Evolutionary conservation across 2,888 invertebrate genomes (phyloP).

Genomic region (Papilio gigon): DNA sequence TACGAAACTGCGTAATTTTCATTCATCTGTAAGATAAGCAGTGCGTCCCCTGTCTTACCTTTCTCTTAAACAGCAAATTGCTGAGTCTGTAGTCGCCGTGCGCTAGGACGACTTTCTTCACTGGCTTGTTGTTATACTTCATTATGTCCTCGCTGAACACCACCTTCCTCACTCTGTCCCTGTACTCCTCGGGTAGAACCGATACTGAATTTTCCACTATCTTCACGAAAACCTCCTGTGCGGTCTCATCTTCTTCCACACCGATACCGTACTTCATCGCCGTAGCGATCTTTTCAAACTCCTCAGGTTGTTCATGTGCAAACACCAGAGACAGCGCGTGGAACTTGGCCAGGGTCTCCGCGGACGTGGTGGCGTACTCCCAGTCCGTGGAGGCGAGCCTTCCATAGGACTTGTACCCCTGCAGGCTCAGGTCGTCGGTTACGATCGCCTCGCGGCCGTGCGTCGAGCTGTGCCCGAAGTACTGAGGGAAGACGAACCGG

Average conservation of each 20-base stretch:
- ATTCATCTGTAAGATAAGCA: background rate
- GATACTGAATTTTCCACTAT: conserved; percentile 45
- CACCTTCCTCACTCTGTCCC: conserved; percentile 48
- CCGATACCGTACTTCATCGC: conserved; percentile 45
- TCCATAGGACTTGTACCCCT: conserved; percentile 58
- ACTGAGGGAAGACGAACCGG: conserved; percentile 54
- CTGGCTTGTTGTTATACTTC: conserved; percentile 44
- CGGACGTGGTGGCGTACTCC: conserved; percentile 58
- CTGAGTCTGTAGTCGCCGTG: conserved; percentile 64
- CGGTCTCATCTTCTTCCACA: conserved; percentile 15
- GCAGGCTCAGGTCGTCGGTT: conserved; percentile 59
- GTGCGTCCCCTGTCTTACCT: conserved; percentile 44
- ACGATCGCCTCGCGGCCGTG: conserved; percentile 59
- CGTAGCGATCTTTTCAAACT: conserved; percentile 51
- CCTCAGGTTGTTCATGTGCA: conserved; percentile 54
- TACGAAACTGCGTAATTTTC: background rate
- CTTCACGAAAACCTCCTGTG: conserved; percentile 41
- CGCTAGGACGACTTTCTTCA: conserved; percentile 51
- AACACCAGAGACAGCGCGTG: conserved; percentile 68
- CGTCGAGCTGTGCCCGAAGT: conserved; percentile 54
- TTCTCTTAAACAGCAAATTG: conserved; percentile 51
- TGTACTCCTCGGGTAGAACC: conserved; percentile 52
- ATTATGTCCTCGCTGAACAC: conserved; percentile 43
- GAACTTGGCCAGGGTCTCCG: conserved; percentile 62
- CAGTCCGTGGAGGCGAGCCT: conserved; percentile 61